Percentiles rank a stretch among this genome's conserved stretches.
These are phyloP conservation scores for Periophthalmodon schlosseri DNA, from an alignment of 2,113 vertebrate species.

Conservation along the genomic window DNA sequence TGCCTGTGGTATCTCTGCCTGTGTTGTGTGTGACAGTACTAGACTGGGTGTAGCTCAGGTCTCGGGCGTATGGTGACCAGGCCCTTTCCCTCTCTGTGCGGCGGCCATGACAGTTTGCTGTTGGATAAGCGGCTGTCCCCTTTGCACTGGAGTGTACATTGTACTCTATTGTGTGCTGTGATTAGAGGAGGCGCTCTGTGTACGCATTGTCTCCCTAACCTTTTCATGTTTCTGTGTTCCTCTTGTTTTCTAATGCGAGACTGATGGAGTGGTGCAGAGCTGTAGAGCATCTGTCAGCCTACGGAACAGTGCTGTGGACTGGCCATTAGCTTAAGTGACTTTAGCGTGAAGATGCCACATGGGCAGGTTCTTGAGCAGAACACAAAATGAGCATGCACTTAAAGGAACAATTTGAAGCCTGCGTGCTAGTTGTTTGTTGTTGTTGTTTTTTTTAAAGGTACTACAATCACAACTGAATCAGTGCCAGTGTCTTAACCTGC, in stretches of 20 bases:
- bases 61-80: slow-evolving; percentile 33
- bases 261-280: slow-evolving; percentile 3
- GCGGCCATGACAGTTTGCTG: slow-evolving; percentile 45
- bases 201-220: slow-evolving; percentile 46
- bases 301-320: slow-evolving; percentile 12
- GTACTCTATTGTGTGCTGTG: slow-evolving; percentile 57
- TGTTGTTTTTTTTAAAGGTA: slow-evolving; percentile 43
- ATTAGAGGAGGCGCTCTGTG: slow-evolving; percentile 40
- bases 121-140: slow-evolving; percentile 56
- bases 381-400: slow-evolving; percentile 44
- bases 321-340: slow-evolving; percentile 60
- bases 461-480: neutral
- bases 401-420: too few relatives aligned
- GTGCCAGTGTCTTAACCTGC: too few relatives aligned
- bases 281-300: neutral
- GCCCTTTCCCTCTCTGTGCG: slow-evolving; percentile 7
- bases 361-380: slow-evolving; percentile 43
- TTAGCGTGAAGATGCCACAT: slow-evolving; percentile 65
- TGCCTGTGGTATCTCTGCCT: neutral
- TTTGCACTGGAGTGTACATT: slow-evolving; percentile 35
- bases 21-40: neutral
- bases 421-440: neutral
- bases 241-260: slow-evolving; percentile 14
- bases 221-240: slow-evolving; percentile 27
- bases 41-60: neutral